These are phyloP conservation scores for Channa maculata DNA, from an alignment of 2,113 vertebrate species.

Conservation along the genomic window DNA sequence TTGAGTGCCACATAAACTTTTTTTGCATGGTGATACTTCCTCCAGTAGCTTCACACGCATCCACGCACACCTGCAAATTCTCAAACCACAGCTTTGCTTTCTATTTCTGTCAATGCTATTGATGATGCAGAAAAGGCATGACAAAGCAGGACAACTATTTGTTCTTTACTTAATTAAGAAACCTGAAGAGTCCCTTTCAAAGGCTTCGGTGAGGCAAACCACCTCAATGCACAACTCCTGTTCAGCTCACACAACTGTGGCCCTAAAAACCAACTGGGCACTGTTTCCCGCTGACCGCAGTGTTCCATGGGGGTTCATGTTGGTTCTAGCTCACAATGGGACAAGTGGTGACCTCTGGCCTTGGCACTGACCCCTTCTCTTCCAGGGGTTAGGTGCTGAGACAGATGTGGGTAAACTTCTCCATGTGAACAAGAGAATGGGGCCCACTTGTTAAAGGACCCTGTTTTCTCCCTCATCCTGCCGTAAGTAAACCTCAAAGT, in stretches of 20 bases:
- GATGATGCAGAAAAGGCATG: slow-evolving; percentile 70
- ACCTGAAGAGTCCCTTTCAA: slow-evolving; percentile 77
- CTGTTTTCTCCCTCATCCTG: slow-evolving; percentile 69
- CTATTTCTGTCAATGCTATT: slow-evolving; percentile 71
- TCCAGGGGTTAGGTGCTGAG: slow-evolving; percentile 80
- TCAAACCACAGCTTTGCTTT: slow-evolving; percentile 70
- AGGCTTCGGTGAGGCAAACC: slow-evolving; percentile 62
- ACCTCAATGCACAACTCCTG: slow-evolving; percentile 79
- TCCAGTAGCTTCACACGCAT: slow-evolving; percentile 67
- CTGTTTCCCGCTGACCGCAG: slow-evolving; percentile 69
- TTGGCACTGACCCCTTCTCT: slow-evolving; percentile 79
- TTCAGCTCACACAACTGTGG: slow-evolving; percentile 79
- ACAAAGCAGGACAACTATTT: slow-evolving; percentile 79
- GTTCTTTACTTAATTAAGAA: slow-evolving; percentile 81
- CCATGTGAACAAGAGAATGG: slow-evolving; percentile 75
- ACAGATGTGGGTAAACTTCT: slow-evolving; percentile 87
- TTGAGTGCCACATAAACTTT: slow-evolving; percentile 70
- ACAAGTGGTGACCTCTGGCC: slow-evolving; percentile 81
- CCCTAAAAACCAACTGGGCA: slow-evolving; percentile 73
- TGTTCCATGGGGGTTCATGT: slow-evolving; percentile 75
- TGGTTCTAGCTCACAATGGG: slow-evolving; percentile 79
- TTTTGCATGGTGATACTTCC: slow-evolving; percentile 41
- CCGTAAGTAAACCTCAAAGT: slow-evolving; percentile 73
- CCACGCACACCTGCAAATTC: slow-evolving; percentile 82
- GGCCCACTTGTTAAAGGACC: slow-evolving; percentile 81